phyloP scores from a whole-genome alignment of 2,888 invertebrate genomes.

The Congeria kusceri region DNA sequence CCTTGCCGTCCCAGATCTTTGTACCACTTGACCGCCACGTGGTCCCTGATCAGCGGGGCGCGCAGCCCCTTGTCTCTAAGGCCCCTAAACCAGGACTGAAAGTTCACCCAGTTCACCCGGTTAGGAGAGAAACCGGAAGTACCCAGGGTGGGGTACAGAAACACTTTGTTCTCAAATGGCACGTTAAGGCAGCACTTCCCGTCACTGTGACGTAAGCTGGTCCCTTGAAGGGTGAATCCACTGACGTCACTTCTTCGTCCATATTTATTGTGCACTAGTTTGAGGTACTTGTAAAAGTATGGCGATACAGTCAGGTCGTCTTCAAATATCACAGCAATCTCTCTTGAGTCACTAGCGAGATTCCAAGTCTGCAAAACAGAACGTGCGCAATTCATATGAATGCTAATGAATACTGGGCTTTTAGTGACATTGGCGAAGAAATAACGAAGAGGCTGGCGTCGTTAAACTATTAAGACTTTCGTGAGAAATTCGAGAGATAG shows the following conservation, averaged over 20 bases:
- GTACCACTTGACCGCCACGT: conserved; percentile 26
- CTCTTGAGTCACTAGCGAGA: conserved; percentile 11
- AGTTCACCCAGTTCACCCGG: conserved; percentile 33
- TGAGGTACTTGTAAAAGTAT: conserved; percentile 48
- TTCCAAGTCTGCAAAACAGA: conserved; percentile 48
- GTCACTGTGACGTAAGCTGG: conserved; percentile 40
- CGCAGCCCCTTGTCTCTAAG: not conserved
- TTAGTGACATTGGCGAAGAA: too few species aligned
- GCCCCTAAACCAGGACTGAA: conserved; percentile 26
- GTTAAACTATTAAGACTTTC: too few species aligned
- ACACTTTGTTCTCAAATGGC: conserved; percentile 35
- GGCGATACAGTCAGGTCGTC: conserved; percentile 58
- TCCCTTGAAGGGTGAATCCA: conserved; percentile 55
- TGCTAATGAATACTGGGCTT: too few species aligned
- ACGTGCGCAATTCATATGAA: too few species aligned
- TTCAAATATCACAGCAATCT: conserved; percentile 54
- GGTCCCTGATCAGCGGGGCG: conserved; percentile 9
- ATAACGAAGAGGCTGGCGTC: too few species aligned
- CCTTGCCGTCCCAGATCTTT: not conserved
- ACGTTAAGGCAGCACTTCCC: conserved; percentile 24
- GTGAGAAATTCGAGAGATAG: too few species aligned
- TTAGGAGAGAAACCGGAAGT: conserved; percentile 56
- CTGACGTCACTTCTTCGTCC: conserved; percentile 26
- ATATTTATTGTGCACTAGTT: conserved; percentile 50
- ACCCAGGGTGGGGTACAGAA: conserved; percentile 46